A percentile compares a stretch with the other conserved stretches of the same genome.
phyloP scores from a whole-genome alignment of 1,140 invertebrate species.

The Dendrolimus punctatus region DNA sequence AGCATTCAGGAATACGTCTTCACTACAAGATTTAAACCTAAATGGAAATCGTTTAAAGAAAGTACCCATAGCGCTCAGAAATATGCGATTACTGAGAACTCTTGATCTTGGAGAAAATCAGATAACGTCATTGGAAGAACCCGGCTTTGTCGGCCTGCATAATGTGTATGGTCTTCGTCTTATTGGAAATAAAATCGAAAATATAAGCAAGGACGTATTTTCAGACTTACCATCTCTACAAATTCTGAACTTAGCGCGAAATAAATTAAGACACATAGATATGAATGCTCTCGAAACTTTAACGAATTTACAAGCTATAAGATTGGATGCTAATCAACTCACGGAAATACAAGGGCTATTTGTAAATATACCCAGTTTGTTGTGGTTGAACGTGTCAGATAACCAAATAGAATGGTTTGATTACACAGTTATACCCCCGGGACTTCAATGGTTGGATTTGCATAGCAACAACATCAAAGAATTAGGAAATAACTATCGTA shows the following conservation, averaged over 20 bases:
- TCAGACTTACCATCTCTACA: slow-evolving; percentile 86
- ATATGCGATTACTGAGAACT: slow-evolving; percentile 82
- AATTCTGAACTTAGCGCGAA: slow-evolving; percentile 91
- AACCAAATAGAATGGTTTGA: slow-evolving; percentile 93
- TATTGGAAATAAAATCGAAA: slow-evolving; percentile 91
- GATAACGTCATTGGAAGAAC: slow-evolving; percentile 82
- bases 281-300: slow-evolving; percentile 87
- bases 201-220: slow-evolving; percentile 87
- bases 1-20: slow-evolving; percentile 86
- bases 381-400: slow-evolving; percentile 94
- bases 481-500: slow-evolving; percentile 83
- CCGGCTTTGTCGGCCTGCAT: slow-evolving; percentile 86
- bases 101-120: slow-evolving; percentile 90
- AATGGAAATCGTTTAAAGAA: slow-evolving; percentile 86
- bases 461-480: slow-evolving; percentile 90
- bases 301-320: slow-evolving; percentile 85
- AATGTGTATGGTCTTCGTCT: slow-evolving; percentile 86
- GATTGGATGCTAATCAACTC: slow-evolving; percentile 89
- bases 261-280: slow-evolving; percentile 86
- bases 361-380: slow-evolving; percentile 83
- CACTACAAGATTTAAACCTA: slow-evolving; percentile 88
- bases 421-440: slow-evolving; percentile 86
- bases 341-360: slow-evolving; percentile 90
- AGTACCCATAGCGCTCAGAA: slow-evolving; percentile 83
- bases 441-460: slow-evolving; percentile 91